These are phyloP conservation scores for Oryzias dopingdopingensis DNA, from an alignment of 2,797 vertebrate species.

Conservation along the genomic window DNA sequence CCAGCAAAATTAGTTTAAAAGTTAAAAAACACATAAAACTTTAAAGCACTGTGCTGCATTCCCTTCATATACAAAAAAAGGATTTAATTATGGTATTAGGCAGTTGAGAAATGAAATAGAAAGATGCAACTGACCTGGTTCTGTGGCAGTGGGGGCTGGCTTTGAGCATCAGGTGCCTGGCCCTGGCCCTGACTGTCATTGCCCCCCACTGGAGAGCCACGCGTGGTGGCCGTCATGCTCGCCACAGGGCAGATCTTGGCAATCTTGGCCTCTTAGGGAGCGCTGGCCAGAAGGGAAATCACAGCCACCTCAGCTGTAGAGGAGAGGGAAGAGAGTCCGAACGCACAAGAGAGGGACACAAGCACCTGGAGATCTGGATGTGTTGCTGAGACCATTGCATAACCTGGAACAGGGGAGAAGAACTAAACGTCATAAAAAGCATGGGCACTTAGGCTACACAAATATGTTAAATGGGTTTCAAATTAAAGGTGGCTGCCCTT, in stretches of 20 bases:
- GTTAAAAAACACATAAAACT: neutral
- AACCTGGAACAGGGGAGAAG: constrained; percentile 78
- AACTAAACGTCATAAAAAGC: constrained; percentile 44
- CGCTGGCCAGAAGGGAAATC: constrained; percentile 94
- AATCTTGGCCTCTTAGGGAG: constrained; percentile 99
- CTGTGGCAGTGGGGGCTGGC: constrained; percentile 97
- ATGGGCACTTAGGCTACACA: constrained; percentile 12
- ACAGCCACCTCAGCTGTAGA: constrained; percentile 94
- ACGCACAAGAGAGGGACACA: constrained; percentile 92
- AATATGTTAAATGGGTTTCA: constrained; percentile 13
- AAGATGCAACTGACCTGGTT: constrained; percentile 87
- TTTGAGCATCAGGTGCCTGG: constrained; percentile 97
- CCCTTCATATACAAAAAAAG: constrained; percentile 19
- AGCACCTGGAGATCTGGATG: constrained; percentile 95
- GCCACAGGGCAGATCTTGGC: constrained; percentile 99
- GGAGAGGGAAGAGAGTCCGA: constrained; percentile 93
- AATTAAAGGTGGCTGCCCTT: no score
- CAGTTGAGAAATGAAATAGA: neutral
- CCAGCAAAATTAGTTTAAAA: constrained; percentile 47
- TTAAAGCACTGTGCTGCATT: constrained; percentile 37
- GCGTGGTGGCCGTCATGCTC: constrained; percentile 99
- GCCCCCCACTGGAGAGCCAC: constrained; percentile 99
- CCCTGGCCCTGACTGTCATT: constrained; percentile 98
- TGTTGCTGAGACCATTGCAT: constrained; percentile 99
- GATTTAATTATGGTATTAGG: constrained; percentile 22